A percentile compares a stretch with the other conserved stretches of the same genome.
phyloP scores from a whole-genome alignment of 2,888 invertebrate species.

The Geotrupes spiniger region DNA sequence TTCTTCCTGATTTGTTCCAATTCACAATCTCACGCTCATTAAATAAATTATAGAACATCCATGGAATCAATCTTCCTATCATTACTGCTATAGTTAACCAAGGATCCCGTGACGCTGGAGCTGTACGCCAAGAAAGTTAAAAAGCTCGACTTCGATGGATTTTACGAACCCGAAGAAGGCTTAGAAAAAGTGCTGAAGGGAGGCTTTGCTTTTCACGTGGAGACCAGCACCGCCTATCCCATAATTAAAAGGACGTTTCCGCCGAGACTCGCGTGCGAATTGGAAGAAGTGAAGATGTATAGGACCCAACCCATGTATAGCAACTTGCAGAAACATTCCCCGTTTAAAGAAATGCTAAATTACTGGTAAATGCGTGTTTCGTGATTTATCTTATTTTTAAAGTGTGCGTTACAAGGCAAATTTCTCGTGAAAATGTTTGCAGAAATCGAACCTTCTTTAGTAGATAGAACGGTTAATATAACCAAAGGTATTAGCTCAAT shows the following conservation, averaged over 20 bases:
- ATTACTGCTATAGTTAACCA: too few species aligned
- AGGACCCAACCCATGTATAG: conserved; percentile 58
- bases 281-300: conserved; percentile 61
- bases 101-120: conserved; percentile 54
- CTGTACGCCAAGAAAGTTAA: conserved; percentile 60
- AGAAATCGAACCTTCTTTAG: too few species aligned
- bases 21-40: too few species aligned
- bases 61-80: too few species aligned
- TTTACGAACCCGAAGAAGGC: conserved; percentile 57
- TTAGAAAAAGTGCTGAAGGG: conserved; percentile 60
- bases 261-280: conserved; percentile 66
- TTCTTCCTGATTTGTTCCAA: too few species aligned
- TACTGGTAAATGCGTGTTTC: conserved; percentile 62
- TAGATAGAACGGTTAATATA: too few species aligned
- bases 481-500: too few species aligned
- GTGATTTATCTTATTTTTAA: too few species aligned
- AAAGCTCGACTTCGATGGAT: conserved; percentile 43
- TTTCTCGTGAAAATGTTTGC: too few species aligned
- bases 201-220: conserved; percentile 69
- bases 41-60: too few species aligned
- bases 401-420: too few species aligned
- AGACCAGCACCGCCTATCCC: conserved; percentile 65
- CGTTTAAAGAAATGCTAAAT: conserved; percentile 60
- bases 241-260: conserved; percentile 63
- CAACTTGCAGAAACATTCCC: conserved; percentile 60